A percentile compares a stretch with the other conserved stretches of the same genome.
Evolutionary conservation across 2,888 invertebrate genomes (phyloP).

Genomic region (Euproctis similis): DNA sequence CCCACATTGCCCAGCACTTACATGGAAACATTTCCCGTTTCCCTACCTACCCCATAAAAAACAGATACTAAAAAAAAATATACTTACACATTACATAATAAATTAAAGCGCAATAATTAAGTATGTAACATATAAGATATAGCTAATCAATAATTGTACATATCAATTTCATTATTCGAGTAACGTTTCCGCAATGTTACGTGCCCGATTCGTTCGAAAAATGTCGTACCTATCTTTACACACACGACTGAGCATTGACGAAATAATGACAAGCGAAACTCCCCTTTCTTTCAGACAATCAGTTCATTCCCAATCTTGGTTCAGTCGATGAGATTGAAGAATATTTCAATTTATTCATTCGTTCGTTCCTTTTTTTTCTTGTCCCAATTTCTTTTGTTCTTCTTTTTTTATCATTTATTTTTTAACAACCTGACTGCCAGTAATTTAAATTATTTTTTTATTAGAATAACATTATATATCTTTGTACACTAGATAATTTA

Average conservation of each 20-base stretch:
- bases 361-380: slow-evolving; percentile 8
- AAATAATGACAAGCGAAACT: slow-evolving; percentile 22
- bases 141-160: no score
- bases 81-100: no score
- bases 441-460: no score
- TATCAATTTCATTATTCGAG: slow-evolving; percentile 9
- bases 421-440: no score
- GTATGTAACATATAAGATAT: no score
- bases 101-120: no score
- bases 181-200: slow-evolving; percentile 8
- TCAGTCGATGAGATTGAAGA: slow-evolving; percentile 18
- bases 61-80: no score
- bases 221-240: slow-evolving; percentile 22
- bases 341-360: slow-evolving; percentile 21
- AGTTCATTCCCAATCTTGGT: slow-evolving; percentile 11
- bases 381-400: slow-evolving; percentile 4
- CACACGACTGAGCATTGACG: slow-evolving; percentile 28
- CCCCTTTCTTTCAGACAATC: slow-evolving; percentile 16
- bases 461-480: no score
- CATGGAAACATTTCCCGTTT: no score
- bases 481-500: no score
- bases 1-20: no score
- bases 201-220: slow-evolving; percentile 16
- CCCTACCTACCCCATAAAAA: no score
- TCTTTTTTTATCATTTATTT: slow-evolving; percentile 2